Evolutionary conservation across 1,140 invertebrate genomes (phyloP), one percentile per base, ranked within the genome.

Genomic region (Heterodera schachtii): DNA sequence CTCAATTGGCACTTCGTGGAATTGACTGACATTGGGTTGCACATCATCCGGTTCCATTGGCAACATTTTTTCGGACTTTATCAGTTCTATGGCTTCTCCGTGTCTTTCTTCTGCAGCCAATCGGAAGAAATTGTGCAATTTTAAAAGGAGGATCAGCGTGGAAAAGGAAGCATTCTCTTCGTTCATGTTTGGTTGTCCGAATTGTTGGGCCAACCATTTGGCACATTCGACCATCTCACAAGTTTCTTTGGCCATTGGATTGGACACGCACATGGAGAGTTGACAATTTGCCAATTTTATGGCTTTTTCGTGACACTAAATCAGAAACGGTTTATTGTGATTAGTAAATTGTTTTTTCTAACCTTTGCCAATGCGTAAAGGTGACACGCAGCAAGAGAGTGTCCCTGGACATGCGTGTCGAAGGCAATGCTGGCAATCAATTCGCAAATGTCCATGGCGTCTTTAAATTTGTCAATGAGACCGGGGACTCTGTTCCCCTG

Each of bases 381-480:
- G 49, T 71, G 73, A 44, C 86, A 84, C 3, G 86, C 86, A 60
- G 7, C 52, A 9, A 86, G 43, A 21, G 84, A 13, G 71, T 86
- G 83, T 9, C 85, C 85, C 60, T 64, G 49, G 31, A 85, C 60
- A 52, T 73, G 76, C 19, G 74, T 85, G 77, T 86, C 85, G 21
- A 52, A 47, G 19, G 85, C 85, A 41, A 86, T 82, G 44, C 75
- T 74, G 21, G n/a, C 73, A 79, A 85, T 87, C 8, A 86, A 57
- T 67, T 86, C 86, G 13, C 21, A 47, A 44, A 87, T 64, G 66
- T 85, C 79, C 31, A 86, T 31, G 5, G 46, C 78, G 21, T 43
- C 6, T 16, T 46, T 44, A 52, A 86, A 86, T 70, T 80, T 85
- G 73, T 88, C 86, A 67, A 88, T 87, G 5, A 88, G 71, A 60